Conservation (phyloP, 2,888 invertebrate species). For the Trileptium ribeirensis region DNA sequence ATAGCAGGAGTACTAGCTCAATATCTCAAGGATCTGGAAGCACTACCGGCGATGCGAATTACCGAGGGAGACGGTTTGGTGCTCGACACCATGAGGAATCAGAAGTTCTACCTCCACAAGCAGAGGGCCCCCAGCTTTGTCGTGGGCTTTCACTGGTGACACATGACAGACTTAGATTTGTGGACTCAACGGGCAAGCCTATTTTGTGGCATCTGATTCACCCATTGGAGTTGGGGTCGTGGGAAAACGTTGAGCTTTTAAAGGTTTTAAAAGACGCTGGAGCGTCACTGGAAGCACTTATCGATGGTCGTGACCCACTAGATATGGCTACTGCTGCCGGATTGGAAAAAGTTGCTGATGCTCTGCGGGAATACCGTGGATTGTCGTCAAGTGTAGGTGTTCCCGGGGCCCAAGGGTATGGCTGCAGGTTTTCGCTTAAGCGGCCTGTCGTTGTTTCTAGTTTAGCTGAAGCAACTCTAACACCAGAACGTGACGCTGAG, state of each 20-base stretch:
- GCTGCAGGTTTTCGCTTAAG: neutral
- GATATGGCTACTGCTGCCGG: neutral
- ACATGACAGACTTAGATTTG: constrained; percentile 39
- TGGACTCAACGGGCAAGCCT: constrained; percentile 51
- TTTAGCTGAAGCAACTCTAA: neutral
- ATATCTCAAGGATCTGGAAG: too few species aligned
- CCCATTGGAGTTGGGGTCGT: constrained; percentile 51
- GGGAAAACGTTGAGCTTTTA: constrained; percentile 51
- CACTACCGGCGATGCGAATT: neutral
- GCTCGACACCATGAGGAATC: too few species aligned
- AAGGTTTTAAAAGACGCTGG: constrained; percentile 41
- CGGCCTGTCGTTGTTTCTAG: neutral
- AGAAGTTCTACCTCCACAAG: neutral
- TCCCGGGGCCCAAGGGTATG: neutral
- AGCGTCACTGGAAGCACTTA: neutral
- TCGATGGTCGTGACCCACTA: neutral
- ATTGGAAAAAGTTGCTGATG: neutral
- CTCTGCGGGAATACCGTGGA: neutral
- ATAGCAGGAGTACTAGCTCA: neutral
- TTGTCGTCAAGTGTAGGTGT: neutral
- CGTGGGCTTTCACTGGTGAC: neutral
- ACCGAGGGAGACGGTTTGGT: too few species aligned
- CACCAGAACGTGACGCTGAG: neutral
- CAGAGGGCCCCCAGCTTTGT: neutral
- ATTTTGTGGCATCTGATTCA: constrained; percentile 52